Base-by-base conservation (phyloP, 2,797 vertebrate species). In the Chanos chanos region DNA sequence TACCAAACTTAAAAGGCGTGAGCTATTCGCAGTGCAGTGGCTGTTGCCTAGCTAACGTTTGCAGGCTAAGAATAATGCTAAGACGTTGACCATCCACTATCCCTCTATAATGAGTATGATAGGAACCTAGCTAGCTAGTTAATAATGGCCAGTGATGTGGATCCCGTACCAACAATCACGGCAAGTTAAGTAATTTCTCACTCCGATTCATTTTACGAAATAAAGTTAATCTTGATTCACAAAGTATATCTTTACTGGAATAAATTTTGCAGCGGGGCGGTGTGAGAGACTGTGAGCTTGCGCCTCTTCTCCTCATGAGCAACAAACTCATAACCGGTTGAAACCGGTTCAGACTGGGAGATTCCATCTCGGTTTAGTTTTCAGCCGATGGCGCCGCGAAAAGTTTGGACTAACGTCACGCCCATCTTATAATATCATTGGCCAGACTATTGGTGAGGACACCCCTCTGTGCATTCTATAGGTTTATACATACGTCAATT, bases 331-430 rank as follows among this genome's bases (percentile, higher is more conserved):
- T 90, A 97, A 97, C 96, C 95, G 96, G 96, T 92, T 97, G 92
- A 95, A 97, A 98, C 96, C 95, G 96, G 96, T 98, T 98, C 96
- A 98, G 94, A 98, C 95, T 94, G 96, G 95, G 95, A 98, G 94
- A 98, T 96, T 98, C 96, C 96, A 98, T 98, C 95, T 98, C 95
- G 95, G 95, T 96, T 96, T 95, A 98, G 96, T 97, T 98, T 96
- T 95, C 94, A 94, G 95, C 94, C 94, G 92, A 94, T 95, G 95
- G 94, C 94, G 95, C 95, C 95, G 93, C 95, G 92, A 92, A 97
- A 95, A 92, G 93, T 97, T 96, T 93, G 94, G 93, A 92, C 86
- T 61, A 81, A 82, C 78, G 82, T 82, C 77, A 89, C 94, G 90
- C 92, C 94, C 89, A 86, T 64, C 7, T 10, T 2, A 21, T 25